Evolutionary conservation across 2,797 vertebrate genomes (phyloP), one percentile per base, ranked within the genome.

Genomic region (Ispidina picta): DNA sequence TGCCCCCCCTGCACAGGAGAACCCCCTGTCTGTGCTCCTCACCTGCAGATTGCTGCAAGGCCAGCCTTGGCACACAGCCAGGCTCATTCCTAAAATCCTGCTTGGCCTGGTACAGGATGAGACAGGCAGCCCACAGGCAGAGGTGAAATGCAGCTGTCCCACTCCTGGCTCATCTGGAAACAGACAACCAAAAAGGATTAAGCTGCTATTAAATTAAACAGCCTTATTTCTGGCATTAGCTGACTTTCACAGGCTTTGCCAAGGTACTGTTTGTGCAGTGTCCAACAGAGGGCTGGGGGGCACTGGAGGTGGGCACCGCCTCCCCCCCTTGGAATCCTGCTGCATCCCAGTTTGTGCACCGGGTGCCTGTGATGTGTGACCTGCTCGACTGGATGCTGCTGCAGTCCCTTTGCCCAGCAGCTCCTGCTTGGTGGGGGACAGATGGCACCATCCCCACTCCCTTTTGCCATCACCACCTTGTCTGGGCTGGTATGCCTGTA

Each of bases 381-480:
- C 64, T 78, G 73, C 84, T 4, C 2, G 23, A 65, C 58, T 22
- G 66, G 54, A 35, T 33, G 3, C n/a, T 18, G n/a, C 44, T 26
- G 9, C 44, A 64, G 68, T n/a, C 46, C 43, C 71, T 65, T 41
- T 46, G 20, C 55, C 83, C 48, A 10, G 10, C 16, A 21, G 49
- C 33, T 51, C 10, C 16, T 54, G n/a, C 25, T 31, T 18, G 15
- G 1, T 5, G 22, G 12, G 31, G 55, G 18, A 66, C 15, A 29
- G 33, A 12, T 51, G 46, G 25, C 63, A 41, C 18, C 1, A 1
- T 64, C 33, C 77, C 43, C 2, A 0, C 10, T 51, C 29, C 82
- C 59, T 72, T 52, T 39, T 4, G 1, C 58, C 31, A 3, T 62
- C 39, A 9, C 58, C 0, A 0, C 62, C 62, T 41, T 1, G 2